These are phyloP conservation scores for Silurus meridionalis DNA, from an alignment of 2,113 vertebrate genomes.

Conservation along the genomic window DNA sequence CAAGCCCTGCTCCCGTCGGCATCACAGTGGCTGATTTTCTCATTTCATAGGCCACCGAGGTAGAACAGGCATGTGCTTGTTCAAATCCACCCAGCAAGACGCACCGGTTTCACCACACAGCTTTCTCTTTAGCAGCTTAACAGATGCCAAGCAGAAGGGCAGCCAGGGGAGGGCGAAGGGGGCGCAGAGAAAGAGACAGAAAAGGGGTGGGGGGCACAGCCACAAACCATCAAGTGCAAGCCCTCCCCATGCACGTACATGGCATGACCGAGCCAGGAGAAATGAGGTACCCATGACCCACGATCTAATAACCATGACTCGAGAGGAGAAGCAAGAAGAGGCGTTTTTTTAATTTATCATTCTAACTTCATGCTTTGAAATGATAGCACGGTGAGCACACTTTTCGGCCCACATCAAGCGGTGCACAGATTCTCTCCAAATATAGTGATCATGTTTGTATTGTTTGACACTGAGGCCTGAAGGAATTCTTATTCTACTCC, in stretches of 20 bases:
- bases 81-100: conserved; percentile 83
- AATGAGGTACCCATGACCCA: conserved; percentile 43
- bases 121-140: conserved; percentile 78
- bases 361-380: conserved; percentile 59
- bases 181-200: conserved; percentile 55
- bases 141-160: conserved; percentile 75
- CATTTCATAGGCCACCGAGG: conserved; percentile 86
- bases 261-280: conserved; percentile 32
- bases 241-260: conserved; percentile 34
- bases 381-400: conserved; percentile 41
- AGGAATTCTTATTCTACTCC: conserved; percentile 57
- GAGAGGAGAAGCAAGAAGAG: conserved; percentile 20
- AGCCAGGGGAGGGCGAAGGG: conserved; percentile 35
- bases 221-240: conserved; percentile 41
- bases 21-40: conserved; percentile 86
- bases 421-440: conserved; percentile 57
- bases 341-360: conserved; percentile 61
- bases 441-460: conserved; percentile 67
- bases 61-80: conserved; percentile 83
- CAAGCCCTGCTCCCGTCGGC: conserved; percentile 71
- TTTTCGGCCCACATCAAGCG: conserved; percentile 37
- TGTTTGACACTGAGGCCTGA: conserved; percentile 62
- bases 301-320: conserved; percentile 43
- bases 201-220: conserved; percentile 49
- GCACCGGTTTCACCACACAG: conserved; percentile 65